Conservation (phyloP, 2,888 invertebrate genomes). For the Eristalis tenax region DNA sequence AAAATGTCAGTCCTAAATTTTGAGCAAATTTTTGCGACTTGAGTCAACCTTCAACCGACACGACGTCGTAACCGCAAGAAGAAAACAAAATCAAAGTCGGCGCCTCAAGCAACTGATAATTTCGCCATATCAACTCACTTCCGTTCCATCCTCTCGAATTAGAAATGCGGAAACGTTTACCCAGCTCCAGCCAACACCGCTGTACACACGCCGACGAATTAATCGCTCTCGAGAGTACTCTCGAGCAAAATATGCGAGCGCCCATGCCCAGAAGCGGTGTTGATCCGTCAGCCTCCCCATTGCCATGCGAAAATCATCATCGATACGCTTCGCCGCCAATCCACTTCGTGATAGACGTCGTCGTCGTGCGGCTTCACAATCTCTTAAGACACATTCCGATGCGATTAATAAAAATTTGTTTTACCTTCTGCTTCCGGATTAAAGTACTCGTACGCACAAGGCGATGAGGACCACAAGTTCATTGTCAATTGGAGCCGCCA, state of each 20-base stretch:
- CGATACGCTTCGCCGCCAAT: background rate
- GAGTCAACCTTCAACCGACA: background rate
- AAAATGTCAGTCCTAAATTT: background rate
- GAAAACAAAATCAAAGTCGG: background rate
- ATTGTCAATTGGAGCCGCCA: conserved; percentile 40
- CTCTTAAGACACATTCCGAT: conserved; percentile 7
- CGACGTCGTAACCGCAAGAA: background rate
- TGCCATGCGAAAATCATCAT: conserved; percentile 4
- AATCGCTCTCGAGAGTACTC: conserved; percentile 21
- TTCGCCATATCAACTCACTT: conserved; percentile 11
- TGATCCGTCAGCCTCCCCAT: conserved; percentile 5
- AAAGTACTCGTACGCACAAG: background rate
- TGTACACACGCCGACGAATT: background rate
- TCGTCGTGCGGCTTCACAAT: conserved; percentile 9
- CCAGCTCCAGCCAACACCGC: background rate
- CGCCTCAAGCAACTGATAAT: background rate
- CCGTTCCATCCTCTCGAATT: conserved; percentile 36
- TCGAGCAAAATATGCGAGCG: conserved; percentile 10
- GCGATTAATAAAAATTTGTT: conserved; percentile 6
- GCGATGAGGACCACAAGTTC: conserved; percentile 48
- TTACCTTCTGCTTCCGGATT: conserved; percentile 41
- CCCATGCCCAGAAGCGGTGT: conserved; percentile 33
- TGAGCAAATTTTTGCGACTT: background rate
- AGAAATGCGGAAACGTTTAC: conserved; percentile 60
- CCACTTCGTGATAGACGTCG: background rate